Base-by-base conservation (phyloP, 2,797 vertebrate species). In the Pantherophis vulpinus region DNA sequence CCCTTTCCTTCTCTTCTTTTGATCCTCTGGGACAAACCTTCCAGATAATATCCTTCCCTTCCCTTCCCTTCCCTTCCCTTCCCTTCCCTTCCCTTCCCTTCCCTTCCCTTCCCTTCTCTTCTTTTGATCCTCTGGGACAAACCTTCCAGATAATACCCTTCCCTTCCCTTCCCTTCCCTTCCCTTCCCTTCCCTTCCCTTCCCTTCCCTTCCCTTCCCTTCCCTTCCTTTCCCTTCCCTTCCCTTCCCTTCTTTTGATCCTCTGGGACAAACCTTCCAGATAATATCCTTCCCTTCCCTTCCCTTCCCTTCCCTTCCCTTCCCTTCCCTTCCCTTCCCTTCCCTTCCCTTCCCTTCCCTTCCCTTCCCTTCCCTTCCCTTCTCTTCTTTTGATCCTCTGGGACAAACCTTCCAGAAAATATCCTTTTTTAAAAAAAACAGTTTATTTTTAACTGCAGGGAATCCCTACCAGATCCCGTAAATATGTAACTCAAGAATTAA, bases 401-500 rank as follows among this genome's bases (percentile, higher is more conserved):
- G 89, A 92, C 86, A 97, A 96, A 94, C 93, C 59, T 95, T 94
- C 96, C 59, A 90, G 92, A 94, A 13, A 87, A 1, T 89, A 90
- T 95, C 96, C 70, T 95, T 37, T 37, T 37, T 95, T 7, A 42
- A 25, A 90, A 95, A 93, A 14, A 3, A 0, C n/a, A 93, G 74
- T 94, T 97, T 93, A 93, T 96, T 95, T 74, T 95, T 97, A 97
- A 97, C 96, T 97, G 93, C 94, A 94, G 96, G 96, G 95, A 98
- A 96, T 96, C 93, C 96, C 93, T 95, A 94, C 95, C 91, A 97
- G 95, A 97, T 97, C 92, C 94, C 93, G 95, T 98, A 98, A 98
- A 97, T 96, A 97, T 98, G 96, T 95, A 97, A 93, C 95, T 97
- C 94, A 95, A 95, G 96, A 98, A 98, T 97, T 97, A 98, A 98